These are phyloP conservation scores for Fabriciana adippe DNA, from an alignment of 2,888 invertebrate species.

Conservation along the genomic window DNA sequence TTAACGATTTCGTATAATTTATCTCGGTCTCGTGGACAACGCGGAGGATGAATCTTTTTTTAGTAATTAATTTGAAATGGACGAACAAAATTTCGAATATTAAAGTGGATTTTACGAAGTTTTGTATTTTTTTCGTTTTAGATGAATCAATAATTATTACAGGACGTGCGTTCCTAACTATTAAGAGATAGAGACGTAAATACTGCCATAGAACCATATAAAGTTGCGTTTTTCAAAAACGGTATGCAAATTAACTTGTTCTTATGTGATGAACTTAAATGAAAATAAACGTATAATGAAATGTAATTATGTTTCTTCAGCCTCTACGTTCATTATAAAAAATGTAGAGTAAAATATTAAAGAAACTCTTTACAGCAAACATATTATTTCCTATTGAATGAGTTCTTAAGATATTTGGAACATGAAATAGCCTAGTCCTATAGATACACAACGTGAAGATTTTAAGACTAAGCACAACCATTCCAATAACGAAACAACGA, in stretches of 20 bases:
- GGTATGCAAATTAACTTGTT: conserved; percentile 12
- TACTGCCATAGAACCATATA: background rate
- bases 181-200: conserved; percentile 2
- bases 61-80: conserved; percentile 18
- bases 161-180: background rate
- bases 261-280: conserved; percentile 9
- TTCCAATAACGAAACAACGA: conserved; percentile 47
- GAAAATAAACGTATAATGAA: conserved; percentile 11
- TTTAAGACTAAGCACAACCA: conserved; percentile 35
- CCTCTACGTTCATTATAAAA: background rate
- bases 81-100: conserved; percentile 12
- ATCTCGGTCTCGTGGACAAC: conserved; percentile 20
- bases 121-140: background rate
- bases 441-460: conserved; percentile 15
- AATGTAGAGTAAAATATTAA: conserved; percentile 2
- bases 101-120: conserved; percentile 6
- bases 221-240: background rate
- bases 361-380: background rate
- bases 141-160: background rate
- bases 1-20: conserved; percentile 21
- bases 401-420: conserved; percentile 8
- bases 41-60: conserved; percentile 20
- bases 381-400: conserved; percentile 8
- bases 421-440: conserved; percentile 8
- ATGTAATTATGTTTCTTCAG: conserved; percentile 9